Evolutionary conservation across 1,140 invertebrate species (phyloP), one percentile per base, ranked within the genome.

Genomic region (Pseudomyrmex dendroicus): DNA sequence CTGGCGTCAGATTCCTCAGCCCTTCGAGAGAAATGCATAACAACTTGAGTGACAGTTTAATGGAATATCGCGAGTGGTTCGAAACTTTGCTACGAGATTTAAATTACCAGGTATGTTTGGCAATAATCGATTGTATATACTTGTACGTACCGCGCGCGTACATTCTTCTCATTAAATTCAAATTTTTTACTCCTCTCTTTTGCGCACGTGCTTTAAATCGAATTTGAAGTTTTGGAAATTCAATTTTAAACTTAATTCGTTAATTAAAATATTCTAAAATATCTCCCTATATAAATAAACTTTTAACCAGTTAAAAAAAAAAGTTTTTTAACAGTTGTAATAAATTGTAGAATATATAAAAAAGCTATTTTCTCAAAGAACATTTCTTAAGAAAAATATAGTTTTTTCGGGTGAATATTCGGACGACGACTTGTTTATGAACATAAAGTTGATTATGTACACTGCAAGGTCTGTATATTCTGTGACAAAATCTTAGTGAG

Each of bases 11-110:
- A 35, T 80, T 80, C 22, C 57, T 48, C 15, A 62, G 20, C 66
- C 44, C 44, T 61, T 59, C 44, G 12, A 59, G 76, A 61, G 66
- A 59, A 72, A 80, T 80, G 76, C 54, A 48, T 22, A 48, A 20
- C 44, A 48, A 12, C 3, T n/a, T 20, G 66, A 80, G 66, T 80
- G 76, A 80, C 76, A 80, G 76, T 80, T 80, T 80, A 72, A 80
- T 80, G 76, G 76, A 80, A 15, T 15, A 78, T 20, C 2, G 25
- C 57, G 61, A 56, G 35, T 15, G 61, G 13, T 59, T 82, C 22
- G 62, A 64, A 54, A 63, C 22, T 12, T 62, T 13, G 8, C 10
- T 22, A 10, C 44, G 10, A 25, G 13, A 57, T 54, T 84, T 13
- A 12, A 70, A 83, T 4, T 22, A 22, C 54, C 73, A 20, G 52